phyloP scores from a whole-genome alignment of 2,888 invertebrate genomes.

The Drosophila paranaensis region DNA sequence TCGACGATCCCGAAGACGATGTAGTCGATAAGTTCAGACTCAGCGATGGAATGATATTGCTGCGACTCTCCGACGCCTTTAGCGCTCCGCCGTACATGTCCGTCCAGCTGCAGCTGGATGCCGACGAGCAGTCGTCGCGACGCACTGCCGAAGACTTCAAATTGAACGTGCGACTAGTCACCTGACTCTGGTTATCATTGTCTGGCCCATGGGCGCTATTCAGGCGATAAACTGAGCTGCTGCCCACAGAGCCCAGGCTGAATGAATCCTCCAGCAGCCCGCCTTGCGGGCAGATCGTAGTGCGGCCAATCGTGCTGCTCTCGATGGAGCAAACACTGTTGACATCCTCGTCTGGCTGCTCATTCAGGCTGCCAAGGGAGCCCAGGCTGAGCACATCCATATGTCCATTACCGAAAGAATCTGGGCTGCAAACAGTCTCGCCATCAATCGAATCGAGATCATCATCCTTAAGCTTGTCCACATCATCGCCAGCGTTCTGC shows the following conservation, averaged over 20 bases:
- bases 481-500: no score
- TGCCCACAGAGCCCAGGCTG: slow-evolving; percentile 28
- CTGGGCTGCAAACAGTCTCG: slow-evolving; percentile 23
- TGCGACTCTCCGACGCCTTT: slow-evolving; percentile 53
- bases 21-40: slow-evolving; percentile 62
- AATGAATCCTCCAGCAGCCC: slow-evolving; percentile 19
- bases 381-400: slow-evolving; percentile 25
- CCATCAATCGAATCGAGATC: slow-evolving; percentile 33
- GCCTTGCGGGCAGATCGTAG: neutral
- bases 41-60: slow-evolving; percentile 77
- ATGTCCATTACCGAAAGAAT: neutral
- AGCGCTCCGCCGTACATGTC: slow-evolving; percentile 56
- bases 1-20: slow-evolving; percentile 60
- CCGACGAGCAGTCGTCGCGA: slow-evolving; percentile 45
- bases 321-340: slow-evolving; percentile 24
- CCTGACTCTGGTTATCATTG: slow-evolving; percentile 19
- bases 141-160: slow-evolving; percentile 31
- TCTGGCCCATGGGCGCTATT: neutral
- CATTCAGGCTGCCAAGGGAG: slow-evolving; percentile 20
- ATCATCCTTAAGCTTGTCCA: neutral
- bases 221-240: neutral
- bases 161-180: slow-evolving; percentile 56
- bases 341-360: slow-evolving; percentile 14
- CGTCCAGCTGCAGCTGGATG: slow-evolving; percentile 61
- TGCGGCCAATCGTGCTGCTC: slow-evolving; percentile 5